Percentiles rank a stretch among this genome's conserved stretches.
These are phyloP conservation scores for Takifugu bimaculatus DNA, from an alignment of 2,113 vertebrate genomes.

Conservation along the genomic window DNA sequence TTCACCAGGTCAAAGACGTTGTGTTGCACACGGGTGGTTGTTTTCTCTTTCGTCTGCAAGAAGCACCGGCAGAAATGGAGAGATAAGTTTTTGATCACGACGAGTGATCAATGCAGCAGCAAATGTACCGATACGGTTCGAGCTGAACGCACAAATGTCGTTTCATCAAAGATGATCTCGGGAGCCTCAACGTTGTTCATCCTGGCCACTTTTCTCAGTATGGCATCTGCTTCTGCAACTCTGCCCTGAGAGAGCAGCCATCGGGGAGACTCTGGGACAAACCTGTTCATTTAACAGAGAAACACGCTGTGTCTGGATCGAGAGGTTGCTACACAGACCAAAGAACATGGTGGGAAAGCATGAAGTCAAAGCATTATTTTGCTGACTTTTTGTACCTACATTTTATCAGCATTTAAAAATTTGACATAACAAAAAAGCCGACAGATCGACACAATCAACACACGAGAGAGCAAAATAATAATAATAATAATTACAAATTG, in stretches of 20 bases:
- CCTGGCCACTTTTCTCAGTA: slow-evolving; percentile 81
- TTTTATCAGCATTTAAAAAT: too few relatives aligned
- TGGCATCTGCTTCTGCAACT: slow-evolving; percentile 81
- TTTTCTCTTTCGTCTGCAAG: slow-evolving; percentile 24
- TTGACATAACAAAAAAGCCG: too few relatives aligned
- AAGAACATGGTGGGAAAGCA: background rate
- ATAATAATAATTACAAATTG: background rate
- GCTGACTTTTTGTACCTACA: too few relatives aligned
- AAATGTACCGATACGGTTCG: background rate
- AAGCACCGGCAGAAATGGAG: background rate
- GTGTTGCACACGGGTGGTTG: slow-evolving; percentile 5
- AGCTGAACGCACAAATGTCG: slow-evolving; percentile 77
- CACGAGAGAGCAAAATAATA: too few relatives aligned
- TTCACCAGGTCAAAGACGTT: slow-evolving; percentile 75
- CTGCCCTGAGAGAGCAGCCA: slow-evolving; percentile 86
- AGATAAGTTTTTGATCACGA: background rate
- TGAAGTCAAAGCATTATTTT: too few relatives aligned
- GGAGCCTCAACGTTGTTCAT: slow-evolving; percentile 77
- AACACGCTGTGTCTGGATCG: background rate
- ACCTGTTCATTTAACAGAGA: slow-evolving; percentile 66
- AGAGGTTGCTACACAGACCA: background rate
- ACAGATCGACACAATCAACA: too few relatives aligned
- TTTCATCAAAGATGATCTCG: slow-evolving; percentile 71
- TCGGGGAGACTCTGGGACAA: slow-evolving; percentile 89
- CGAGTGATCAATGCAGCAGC: background rate